Percentiles rank a stretch among this genome's conserved stretches.
phyloP scores from a whole-genome alignment of 2,113 vertebrate genomes.

The Lathamus discolor region DNA sequence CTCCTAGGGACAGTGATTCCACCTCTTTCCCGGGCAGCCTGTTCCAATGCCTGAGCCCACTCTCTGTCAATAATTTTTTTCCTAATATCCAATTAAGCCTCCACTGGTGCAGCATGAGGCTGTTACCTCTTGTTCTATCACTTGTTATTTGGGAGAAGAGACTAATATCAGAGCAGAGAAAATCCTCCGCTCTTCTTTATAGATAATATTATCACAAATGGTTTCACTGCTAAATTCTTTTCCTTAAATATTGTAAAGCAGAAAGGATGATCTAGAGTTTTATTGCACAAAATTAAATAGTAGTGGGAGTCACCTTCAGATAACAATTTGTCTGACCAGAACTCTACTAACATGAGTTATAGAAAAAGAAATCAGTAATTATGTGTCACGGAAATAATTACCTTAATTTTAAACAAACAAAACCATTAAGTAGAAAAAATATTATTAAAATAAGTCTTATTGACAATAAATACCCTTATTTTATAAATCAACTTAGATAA shows the following conservation, averaged over 20 bases:
- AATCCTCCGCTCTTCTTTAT: not conserved
- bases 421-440: not conserved
- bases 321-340: not conserved
- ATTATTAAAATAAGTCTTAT: not conserved
- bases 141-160: not conserved
- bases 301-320: not conserved
- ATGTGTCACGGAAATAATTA: not conserved
- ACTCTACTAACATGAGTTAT: not conserved
- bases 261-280: not conserved
- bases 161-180: not conserved
- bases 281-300: not conserved
- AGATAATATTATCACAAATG: not conserved
- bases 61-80: not conserved
- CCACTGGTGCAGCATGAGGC: not conserved
- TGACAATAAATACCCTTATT: not conserved
- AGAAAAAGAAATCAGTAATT: not conserved
- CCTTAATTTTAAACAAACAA: not conserved
- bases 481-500: not conserved
- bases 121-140: not conserved
- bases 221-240: not conserved
- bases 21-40: not conserved
- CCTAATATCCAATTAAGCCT: not conserved
- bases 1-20: not conserved
- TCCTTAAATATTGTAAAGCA: slow-evolving; percentile 7
- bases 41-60: not conserved